These are phyloP conservation scores for Lepidochrysops patricia DNA, from an alignment of 2,888 invertebrate species.

Conservation along the genomic window DNA sequence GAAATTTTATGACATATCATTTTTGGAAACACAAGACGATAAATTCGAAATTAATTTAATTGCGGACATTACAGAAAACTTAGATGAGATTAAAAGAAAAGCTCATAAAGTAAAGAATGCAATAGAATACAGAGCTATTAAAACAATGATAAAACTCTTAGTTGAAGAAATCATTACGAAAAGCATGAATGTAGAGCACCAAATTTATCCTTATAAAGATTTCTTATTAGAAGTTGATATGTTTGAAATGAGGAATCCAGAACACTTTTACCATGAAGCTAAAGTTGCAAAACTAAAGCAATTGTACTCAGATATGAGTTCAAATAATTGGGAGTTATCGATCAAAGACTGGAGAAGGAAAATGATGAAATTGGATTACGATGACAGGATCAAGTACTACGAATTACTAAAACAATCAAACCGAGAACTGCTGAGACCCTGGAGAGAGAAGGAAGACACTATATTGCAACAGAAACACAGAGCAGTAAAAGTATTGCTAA, in stretches of 20 bases:
- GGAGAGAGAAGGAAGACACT: constrained; percentile 41
- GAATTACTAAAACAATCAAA: constrained; percentile 41
- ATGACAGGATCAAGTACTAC: constrained; percentile 53
- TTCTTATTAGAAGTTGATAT: constrained; percentile 52
- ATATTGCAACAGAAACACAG: constrained; percentile 42
- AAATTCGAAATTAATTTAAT: constrained; percentile 45
- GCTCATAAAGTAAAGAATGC: constrained; percentile 35
- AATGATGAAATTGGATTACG: constrained; percentile 52
- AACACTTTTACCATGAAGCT: constrained; percentile 61
- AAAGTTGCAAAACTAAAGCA: constrained; percentile 49
- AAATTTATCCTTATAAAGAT: constrained; percentile 51
- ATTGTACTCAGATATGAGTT: constrained; percentile 42
- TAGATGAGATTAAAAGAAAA: constrained; percentile 31
- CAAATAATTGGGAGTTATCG: constrained; percentile 49
- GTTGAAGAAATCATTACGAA: constrained; percentile 36
- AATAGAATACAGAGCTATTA: constrained; percentile 37
- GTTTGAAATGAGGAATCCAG: constrained; percentile 58
- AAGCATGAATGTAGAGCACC: constrained; percentile 36
- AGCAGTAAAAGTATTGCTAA: constrained; percentile 40
- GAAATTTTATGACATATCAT: constrained; percentile 51
- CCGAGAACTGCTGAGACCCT: constrained; percentile 20
- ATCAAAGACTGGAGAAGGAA: constrained; percentile 46
- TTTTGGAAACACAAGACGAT: constrained; percentile 41
- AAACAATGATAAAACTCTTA: constrained; percentile 34
- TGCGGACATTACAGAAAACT: constrained; percentile 48